These are phyloP conservation scores for Epirrhoe alternata DNA, from an alignment of 2,888 invertebrate species.

Conservation along the genomic window DNA sequence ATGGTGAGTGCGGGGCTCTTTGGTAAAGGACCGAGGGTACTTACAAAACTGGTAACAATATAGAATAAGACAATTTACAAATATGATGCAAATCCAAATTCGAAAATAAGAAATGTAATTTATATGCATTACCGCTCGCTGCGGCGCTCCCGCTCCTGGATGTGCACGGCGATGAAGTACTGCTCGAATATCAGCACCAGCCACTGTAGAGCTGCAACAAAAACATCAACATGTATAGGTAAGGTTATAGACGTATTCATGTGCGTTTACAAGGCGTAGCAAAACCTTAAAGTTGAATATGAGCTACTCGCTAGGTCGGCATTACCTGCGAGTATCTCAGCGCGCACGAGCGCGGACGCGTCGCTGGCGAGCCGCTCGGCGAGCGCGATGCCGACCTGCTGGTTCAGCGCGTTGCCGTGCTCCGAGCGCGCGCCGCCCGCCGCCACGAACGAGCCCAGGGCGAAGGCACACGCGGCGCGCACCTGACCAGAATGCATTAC, in stretches of 20 bases:
- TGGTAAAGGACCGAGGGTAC: too few species aligned
- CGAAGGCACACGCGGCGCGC: slow-evolving; percentile 96
- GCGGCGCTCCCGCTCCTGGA: slow-evolving; percentile 82
- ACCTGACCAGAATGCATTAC: too few species aligned
- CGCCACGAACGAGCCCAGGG: slow-evolving; percentile 96
- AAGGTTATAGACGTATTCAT: too few species aligned
- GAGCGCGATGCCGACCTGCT: slow-evolving; percentile 95
- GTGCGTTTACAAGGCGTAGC: too few species aligned
- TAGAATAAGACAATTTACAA: too few species aligned
- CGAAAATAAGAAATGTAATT: background rate
- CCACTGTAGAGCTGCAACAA: slow-evolving; percentile 88
- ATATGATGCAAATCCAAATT: too few species aligned
- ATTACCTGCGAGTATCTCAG: slow-evolving; percentile 93
- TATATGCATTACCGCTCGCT: slow-evolving; percentile 60
- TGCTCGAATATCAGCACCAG: slow-evolving; percentile 94
- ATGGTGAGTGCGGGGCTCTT: too few species aligned
- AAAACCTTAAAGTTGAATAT: too few species aligned
- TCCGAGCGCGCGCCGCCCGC: slow-evolving; percentile 94
- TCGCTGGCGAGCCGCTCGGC: slow-evolving; percentile 91
- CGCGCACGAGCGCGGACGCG: slow-evolving; percentile 94
- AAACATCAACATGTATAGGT: background rate
- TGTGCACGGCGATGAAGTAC: slow-evolving; percentile 92
- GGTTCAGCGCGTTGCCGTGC: slow-evolving; percentile 97
- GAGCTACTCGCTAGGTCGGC: too few species aligned
- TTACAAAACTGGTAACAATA: too few species aligned